Base-by-base conservation (phyloP, 2,797 vertebrate genomes). In the Falco berigora region DNA sequence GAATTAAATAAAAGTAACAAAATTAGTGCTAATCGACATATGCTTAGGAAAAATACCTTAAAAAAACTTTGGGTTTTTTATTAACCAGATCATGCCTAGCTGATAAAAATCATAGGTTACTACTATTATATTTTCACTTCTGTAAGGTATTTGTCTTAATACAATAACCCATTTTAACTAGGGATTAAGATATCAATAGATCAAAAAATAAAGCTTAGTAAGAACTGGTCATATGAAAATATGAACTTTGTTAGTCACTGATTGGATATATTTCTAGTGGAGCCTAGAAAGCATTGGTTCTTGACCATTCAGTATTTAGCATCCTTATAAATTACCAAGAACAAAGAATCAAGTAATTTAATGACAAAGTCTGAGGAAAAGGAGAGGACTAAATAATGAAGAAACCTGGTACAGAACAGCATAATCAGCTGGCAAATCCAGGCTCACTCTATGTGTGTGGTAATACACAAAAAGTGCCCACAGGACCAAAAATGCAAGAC, bases 1-100 rank as follows among this genome's bases (percentile, higher is more conserved):
- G 38, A 91, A 93, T 75, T 82, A 87, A 91, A 91, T 53, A 80
- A 55, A 86, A 91, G 32, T 81, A 96, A 94, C 75, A 86, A 92
- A 92, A 86, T 94, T 49, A 94, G 71, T 84, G 77, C 71, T n/a
- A 94, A 94, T 84, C 79, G 81, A 88, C 76, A 90, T 66, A 72
- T 66, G 50, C 44, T 73, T 80, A 67, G n/a, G 71, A 52, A 94
- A 83, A 87, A 91, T 63, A 95, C 56, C 75, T 79, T 81, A 75
- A 80, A 92, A 88, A 68, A 82, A 89, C 49, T 81, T 90, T 32
- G 28, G 63, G 34, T 92, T 92, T 94, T 72, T 62, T 90, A 38
- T 90, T 88, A 86, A 81, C 20, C 22, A 56, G 47, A 71, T 59
- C 67, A n/a, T 22, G 12, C 32, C 71, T 71, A 69, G 58, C 59